Conservation (phyloP, 92 coral and sea anemone genomes). For the Zoanthus sociatus region DNA sequence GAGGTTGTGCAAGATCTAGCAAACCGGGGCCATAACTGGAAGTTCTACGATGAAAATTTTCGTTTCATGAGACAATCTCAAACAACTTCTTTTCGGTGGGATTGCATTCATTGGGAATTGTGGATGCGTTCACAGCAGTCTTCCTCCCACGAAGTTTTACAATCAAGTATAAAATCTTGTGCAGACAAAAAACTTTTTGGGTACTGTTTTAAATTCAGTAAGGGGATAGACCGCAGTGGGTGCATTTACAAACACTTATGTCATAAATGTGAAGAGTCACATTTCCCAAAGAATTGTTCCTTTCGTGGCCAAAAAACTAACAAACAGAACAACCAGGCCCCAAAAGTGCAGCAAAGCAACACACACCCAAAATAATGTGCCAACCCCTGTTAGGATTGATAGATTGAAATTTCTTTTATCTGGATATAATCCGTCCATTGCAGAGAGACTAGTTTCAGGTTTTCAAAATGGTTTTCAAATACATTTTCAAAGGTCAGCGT, state of each 20-base stretch:
- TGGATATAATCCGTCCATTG: conserved; percentile 54
- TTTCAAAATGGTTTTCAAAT: conserved; percentile 62
- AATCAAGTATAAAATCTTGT: neutral
- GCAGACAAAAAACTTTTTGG: conserved; percentile 44
- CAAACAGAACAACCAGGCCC: no score
- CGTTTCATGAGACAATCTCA: no score
- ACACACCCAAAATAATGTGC: conserved; percentile 29
- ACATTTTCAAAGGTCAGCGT: conserved; percentile 53
- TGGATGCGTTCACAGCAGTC: conserved; percentile 62
- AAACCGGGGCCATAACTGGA: no score
- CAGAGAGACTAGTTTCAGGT: conserved; percentile 46
- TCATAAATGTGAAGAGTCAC: conserved; percentile 64
- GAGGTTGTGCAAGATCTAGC: no score
- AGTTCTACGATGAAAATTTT: no score
- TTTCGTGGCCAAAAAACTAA: conserved; percentile 46
- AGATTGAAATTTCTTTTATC: conserved; percentile 19
- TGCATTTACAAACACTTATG: conserved; percentile 66
- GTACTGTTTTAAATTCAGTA: conserved; percentile 47
- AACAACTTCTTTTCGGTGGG: no score
- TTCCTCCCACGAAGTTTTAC: neutral
- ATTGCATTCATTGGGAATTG: conserved; percentile 46
- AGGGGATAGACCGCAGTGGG: conserved; percentile 50
- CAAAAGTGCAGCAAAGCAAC: conserved; percentile 21
- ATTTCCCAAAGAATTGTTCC: conserved; percentile 46
- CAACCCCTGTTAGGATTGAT: conserved; percentile 73